Evolutionary conservation across 2,888 invertebrate genomes (phyloP), one percentile per base, ranked within the genome.

Genomic region (Lithophane semibrunnea): DNA sequence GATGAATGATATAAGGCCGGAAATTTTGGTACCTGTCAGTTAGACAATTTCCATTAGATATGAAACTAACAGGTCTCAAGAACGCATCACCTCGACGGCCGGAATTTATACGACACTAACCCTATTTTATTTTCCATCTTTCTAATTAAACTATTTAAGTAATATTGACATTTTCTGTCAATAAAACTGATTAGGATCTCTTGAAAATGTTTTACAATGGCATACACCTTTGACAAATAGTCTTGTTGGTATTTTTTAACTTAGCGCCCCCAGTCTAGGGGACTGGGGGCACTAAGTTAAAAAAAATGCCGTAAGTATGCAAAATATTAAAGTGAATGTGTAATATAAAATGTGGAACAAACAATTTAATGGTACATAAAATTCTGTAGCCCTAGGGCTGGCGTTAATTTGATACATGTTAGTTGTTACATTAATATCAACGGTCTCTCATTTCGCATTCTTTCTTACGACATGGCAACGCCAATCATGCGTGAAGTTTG

Each of bases 391-490:
- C 72, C 16, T 71, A 80, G 73, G 88, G 84, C 73, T 69, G 65
- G 49, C 60, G 21, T 54, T 80, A 78, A 86, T 77, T 84, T 69
- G 60, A 73, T 87, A 82, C 75, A 66, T 61, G 44, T 58, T 16
- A 4, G 4, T 52, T 52, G 52, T 75, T 78, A 78, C 68, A 67
- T 83, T 73, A 61, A 75, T 74, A 88, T 87, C 86, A 84, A 80
- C 74, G 9, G 75, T 56, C 74, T 86, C 83, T 89, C 84, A 80
- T 88, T 86, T 86, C 79, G 70, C 73, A 89, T 88, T 80, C 79
- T 61, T 79, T 81, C 76, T 88, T 88, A 72, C 88, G 61, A 89
- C 88, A 88, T 66, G 18, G 24, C 61, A 10, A 18, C 16, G 10
- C 66, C 83, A 83, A 88, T 88, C 87, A 88, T 78, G 89, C 80